Conservation (phyloP, 2,888 invertebrate genomes). For the Hyles lineata region DNA sequence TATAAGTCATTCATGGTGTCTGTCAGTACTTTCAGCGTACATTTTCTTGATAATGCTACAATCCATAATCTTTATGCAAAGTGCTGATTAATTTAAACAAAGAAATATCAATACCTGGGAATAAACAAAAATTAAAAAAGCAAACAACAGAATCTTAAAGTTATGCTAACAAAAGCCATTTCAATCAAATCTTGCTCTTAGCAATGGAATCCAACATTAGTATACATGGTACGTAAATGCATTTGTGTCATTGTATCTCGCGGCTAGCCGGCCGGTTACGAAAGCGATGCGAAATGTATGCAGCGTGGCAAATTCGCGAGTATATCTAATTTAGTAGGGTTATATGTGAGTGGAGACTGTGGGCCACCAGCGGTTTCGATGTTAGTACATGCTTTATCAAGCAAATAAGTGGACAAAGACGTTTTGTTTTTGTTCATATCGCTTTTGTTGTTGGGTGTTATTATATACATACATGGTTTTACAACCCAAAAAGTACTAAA, state of each 20-base stretch:
- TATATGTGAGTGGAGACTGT: constrained; percentile 11
- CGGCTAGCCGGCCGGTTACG: constrained; percentile 7
- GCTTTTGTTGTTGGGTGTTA: neutral
- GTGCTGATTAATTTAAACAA: too few relatives aligned
- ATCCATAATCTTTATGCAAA: too few relatives aligned
- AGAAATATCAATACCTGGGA: too few relatives aligned
- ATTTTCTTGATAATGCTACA: too few relatives aligned
- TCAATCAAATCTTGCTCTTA: constrained; percentile 8
- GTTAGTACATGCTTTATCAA: neutral
- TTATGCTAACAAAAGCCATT: neutral
- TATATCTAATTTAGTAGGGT: constrained; percentile 14
- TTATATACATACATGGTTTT: neutral
- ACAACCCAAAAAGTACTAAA: too few relatives aligned
- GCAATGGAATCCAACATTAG: constrained; percentile 30
- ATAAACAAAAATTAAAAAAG: too few relatives aligned
- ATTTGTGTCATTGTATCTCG: constrained; percentile 30
- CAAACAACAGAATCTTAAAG: neutral
- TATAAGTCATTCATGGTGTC: too few relatives aligned
- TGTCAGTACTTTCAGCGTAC: too few relatives aligned
- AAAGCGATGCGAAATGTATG: constrained; percentile 24
- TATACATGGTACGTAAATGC: constrained; percentile 27
- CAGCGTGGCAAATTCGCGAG: neutral
- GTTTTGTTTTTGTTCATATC: neutral
- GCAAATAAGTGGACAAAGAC: neutral
- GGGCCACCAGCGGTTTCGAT: constrained; percentile 8